phyloP scores from a whole-genome alignment of 2,797 vertebrate genomes.

The Chloroceryle amazona region DNA sequence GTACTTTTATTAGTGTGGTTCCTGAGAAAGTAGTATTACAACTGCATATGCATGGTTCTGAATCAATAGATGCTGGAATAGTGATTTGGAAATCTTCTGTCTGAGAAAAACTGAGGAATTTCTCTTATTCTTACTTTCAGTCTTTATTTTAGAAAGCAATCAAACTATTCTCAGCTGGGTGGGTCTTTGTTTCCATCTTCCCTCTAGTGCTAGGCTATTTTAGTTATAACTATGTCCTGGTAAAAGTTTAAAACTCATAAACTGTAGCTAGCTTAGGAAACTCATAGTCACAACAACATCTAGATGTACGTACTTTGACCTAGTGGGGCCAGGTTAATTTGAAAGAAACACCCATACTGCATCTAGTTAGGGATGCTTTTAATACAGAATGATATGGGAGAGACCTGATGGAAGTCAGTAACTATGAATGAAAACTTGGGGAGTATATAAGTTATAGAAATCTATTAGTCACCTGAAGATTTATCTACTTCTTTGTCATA shows the following conservation, averaged over 20 bases:
- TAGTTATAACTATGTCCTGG: background rate
- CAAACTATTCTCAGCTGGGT: conserved; percentile 27
- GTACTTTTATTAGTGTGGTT: background rate
- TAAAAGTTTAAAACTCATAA: conserved; percentile 8
- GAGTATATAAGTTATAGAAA: background rate
- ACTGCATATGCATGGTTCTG: background rate
- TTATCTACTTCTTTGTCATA: background rate
- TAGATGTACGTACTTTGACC: background rate
- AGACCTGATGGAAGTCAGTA: background rate
- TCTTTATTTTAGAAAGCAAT: conserved; percentile 65
- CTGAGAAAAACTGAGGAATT: conserved; percentile 37
- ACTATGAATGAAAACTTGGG: background rate
- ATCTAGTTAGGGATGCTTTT: background rate
- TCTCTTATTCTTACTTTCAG: conserved; percentile 15
- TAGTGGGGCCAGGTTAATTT: background rate
- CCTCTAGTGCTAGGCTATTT: conserved; percentile 13
- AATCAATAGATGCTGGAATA: background rate
- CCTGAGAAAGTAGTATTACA: conserved; percentile 29
- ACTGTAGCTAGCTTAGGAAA: conserved; percentile 5
- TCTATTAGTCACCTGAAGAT: background rate
- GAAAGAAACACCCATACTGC: background rate
- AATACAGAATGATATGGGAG: background rate
- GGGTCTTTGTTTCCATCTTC: conserved; percentile 41
- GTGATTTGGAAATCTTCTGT: conserved; percentile 31
- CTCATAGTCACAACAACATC: background rate